Percentiles rank a stretch among this genome's conserved stretches.
Evolutionary conservation across 2,797 vertebrate genomes (phyloP).

Genomic region (Hipposideros larvatus): DNA sequence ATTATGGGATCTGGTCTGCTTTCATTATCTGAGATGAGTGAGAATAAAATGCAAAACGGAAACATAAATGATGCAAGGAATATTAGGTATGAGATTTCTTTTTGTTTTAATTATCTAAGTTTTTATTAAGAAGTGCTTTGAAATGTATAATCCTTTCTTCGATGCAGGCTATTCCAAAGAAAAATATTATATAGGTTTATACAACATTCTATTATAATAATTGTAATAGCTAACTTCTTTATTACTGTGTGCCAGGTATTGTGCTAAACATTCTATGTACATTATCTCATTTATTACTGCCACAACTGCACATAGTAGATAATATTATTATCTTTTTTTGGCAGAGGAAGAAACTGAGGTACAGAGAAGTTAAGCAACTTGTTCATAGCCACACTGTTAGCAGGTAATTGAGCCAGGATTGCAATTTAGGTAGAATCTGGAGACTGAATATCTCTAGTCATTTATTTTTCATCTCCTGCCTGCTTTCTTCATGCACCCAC

Average conservation of each 20-base stretch:
- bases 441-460: background rate
- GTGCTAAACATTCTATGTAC: background rate
- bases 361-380: conserved; percentile 22
- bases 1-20: conserved; percentile 64
- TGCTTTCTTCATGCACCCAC: background rate
- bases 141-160: conserved; percentile 38
- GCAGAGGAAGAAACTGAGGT: background rate
- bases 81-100: conserved; percentile 44
- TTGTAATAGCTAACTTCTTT: conserved; percentile 18
- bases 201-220: background rate
- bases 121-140: conserved; percentile 72
- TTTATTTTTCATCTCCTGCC: background rate
- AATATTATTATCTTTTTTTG: conserved; percentile 1
- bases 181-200: background rate
- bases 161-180: conserved; percentile 47
- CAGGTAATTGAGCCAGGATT: background rate
- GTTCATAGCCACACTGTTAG: background rate
- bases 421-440: conserved; percentile 1
- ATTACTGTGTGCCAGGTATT: background rate
- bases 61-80: conserved; percentile 52
- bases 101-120: conserved; percentile 73
- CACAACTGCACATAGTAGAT: background rate
- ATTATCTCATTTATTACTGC: conserved; percentile 32
- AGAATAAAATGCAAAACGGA: conserved; percentile 65
- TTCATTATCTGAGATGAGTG: conserved; percentile 71